These are phyloP conservation scores for Bos javanicus DNA, from an alignment of 2,113 vertebrate species.

Conservation along the genomic window DNA sequence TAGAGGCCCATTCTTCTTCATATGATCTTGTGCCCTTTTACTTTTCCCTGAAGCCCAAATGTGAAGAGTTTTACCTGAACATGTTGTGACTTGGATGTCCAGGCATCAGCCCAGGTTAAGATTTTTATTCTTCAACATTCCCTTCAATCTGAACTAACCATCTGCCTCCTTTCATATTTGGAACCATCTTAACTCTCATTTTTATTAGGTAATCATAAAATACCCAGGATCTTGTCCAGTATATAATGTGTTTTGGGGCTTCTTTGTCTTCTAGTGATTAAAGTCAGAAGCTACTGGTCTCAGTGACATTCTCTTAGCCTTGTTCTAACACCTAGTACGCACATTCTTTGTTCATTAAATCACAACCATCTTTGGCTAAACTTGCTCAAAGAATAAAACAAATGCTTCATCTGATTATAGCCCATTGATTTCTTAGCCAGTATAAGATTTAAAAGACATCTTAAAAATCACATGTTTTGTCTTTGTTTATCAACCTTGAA, in stretches of 20 bases:
- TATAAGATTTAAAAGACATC: constrained; percentile 39
- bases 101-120: background rate
- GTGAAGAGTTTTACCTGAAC: background rate
- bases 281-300: background rate
- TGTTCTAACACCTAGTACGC: background rate
- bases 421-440: background rate
- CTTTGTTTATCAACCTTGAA: constrained; percentile 7
- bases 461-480: background rate
- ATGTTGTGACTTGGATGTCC: background rate
- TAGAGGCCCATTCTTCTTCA: background rate
- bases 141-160: background rate
- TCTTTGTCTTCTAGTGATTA: background rate
- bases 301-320: background rate
- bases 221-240: background rate
- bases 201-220: background rate
- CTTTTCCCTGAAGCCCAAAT: background rate
- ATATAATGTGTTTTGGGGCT: background rate
- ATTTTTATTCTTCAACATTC: background rate
- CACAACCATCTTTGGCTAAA: background rate
- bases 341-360: background rate
- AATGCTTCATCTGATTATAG: background rate
- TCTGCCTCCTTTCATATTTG: background rate
- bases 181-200: background rate
- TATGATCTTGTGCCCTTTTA: background rate
- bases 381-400: constrained; percentile 35